Base-by-base conservation (phyloP, 1,140 invertebrate genomes). In the Triops longicaudatus region DNA sequence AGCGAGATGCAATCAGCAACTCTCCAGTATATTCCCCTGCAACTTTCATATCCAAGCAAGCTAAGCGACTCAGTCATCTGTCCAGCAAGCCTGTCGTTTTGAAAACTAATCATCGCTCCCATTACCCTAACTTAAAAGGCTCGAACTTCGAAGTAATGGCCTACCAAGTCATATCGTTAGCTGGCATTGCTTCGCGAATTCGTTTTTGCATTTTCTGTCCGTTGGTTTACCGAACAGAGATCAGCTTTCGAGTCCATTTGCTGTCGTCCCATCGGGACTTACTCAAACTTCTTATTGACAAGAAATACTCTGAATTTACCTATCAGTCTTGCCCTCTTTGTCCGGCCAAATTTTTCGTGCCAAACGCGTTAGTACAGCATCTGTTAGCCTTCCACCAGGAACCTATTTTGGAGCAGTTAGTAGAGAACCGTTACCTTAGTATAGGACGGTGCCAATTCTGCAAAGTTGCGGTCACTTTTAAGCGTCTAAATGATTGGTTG, bases 131-230 rank as follows among this genome's bases (percentile, higher is more conserved):
- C 14, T 10, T 63, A 2, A 63, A 63, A 63, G 50, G 50, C n/a
- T 63, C 50, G 1, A 63, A 63, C 22, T 22, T 63, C 17, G 50
- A 63, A 63, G 50, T 63, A 17, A 63, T 63, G 50, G 50, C 50
- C 22, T 63, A 63, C 50, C 50, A 63, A 63, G 50, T 63, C 50
- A 63, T 63, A 6, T 63, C 50, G 14, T 63, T 63, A 63, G 50
- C 50, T 17, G 50, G 50, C 14, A 17, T 6, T 63, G 50, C 50
- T 17, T 63, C 50, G 50, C 14, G 50, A 22, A 63, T 63, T 14
- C 14, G 50, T 63, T 63, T 63, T 14, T 63, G 50, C 50, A 63
- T 63, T 63, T 63, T 63, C 50, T 63, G 50, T 22, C 50, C 50
- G 6, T 63, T 63, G 50, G 50, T 63, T 4, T 63, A 63, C 50